phyloP scores from a whole-genome alignment of 2,888 invertebrate genomes.

The Harpalus rufipes region DNA sequence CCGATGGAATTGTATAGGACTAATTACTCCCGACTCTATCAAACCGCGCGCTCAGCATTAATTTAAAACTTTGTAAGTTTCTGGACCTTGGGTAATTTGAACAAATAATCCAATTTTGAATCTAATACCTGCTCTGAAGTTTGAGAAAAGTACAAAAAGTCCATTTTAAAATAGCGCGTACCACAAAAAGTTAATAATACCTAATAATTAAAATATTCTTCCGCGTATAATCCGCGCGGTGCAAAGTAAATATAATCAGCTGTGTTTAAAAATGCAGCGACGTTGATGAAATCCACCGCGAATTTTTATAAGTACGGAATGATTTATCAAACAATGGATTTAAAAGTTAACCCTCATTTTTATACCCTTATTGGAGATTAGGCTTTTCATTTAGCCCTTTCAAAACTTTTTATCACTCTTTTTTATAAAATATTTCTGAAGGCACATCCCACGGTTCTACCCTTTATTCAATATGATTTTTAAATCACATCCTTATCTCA shows the following conservation, averaged over 20 bases:
- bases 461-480: neutral
- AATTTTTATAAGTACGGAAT: neutral
- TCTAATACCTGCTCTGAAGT: conserved; percentile 24
- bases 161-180: conserved; percentile 25
- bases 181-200: conserved; percentile 52
- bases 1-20: neutral
- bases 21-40: neutral
- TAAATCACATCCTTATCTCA: neutral
- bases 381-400: conserved; percentile 17
- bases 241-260: conserved; percentile 38
- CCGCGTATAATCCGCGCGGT: conserved; percentile 9
- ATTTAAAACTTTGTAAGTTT: conserved; percentile 29
- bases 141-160: conserved; percentile 32
- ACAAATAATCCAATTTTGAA: conserved; percentile 33
- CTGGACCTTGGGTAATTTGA: conserved; percentile 10
- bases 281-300: conserved; percentile 28
- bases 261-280: conserved; percentile 45
- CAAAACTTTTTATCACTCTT: neutral
- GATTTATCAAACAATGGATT: conserved; percentile 6
- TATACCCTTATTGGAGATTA: neutral
- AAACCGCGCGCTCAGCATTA: conserved; percentile 3
- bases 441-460: neutral
- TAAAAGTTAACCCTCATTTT: conserved; percentile 9
- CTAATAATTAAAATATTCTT: conserved; percentile 47
- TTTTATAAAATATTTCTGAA: neutral